phyloP scores from a whole-genome alignment of 2,888 invertebrate species.

The Tricholauxania praeusta region DNA sequence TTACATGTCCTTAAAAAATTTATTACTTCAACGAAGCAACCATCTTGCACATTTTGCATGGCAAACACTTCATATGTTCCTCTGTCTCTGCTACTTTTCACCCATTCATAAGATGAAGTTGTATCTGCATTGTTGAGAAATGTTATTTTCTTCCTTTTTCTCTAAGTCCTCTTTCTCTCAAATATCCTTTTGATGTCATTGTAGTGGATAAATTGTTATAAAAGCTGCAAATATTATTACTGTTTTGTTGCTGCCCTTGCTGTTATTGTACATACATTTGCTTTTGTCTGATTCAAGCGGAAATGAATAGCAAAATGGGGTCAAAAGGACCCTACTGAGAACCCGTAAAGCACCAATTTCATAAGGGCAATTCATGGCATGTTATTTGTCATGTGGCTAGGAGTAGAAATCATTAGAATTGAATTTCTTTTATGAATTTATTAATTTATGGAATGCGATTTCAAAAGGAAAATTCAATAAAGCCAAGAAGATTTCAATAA shows the following conservation, averaged over 20 bases:
- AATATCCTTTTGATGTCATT: conserved; percentile 14
- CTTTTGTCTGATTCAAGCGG: conserved; percentile 1
- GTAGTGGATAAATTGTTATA: conserved; percentile 23
- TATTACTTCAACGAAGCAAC: conserved; percentile 7
- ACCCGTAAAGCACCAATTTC: background rate
- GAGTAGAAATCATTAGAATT: conserved; percentile 6
- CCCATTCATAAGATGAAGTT: too few relatives aligned
- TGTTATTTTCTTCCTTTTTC: too few relatives aligned
- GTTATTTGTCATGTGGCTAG: conserved; percentile 5
- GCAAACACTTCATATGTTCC: background rate
- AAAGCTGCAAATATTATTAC: conserved; percentile 7
- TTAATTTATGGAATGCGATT: background rate
- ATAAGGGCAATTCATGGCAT: too few relatives aligned
- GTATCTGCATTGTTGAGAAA: background rate
- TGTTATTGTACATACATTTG: background rate
- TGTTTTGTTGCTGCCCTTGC: background rate
- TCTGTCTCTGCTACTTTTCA: background rate
- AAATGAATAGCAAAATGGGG: conserved; percentile 10
- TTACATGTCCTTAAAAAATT: conserved; percentile 23
- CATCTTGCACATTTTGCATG: background rate
- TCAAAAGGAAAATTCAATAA: too few relatives aligned
- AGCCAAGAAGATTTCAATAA: too few relatives aligned
- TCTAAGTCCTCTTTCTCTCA: background rate
- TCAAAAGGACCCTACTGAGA: conserved; percentile 10
- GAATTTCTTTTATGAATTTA: background rate